These are phyloP conservation scores for Lycopodina hypogea DNA, from an alignment of 37 sponge, comb jelly and placozoan genomes.

Conservation along the genomic window DNA sequence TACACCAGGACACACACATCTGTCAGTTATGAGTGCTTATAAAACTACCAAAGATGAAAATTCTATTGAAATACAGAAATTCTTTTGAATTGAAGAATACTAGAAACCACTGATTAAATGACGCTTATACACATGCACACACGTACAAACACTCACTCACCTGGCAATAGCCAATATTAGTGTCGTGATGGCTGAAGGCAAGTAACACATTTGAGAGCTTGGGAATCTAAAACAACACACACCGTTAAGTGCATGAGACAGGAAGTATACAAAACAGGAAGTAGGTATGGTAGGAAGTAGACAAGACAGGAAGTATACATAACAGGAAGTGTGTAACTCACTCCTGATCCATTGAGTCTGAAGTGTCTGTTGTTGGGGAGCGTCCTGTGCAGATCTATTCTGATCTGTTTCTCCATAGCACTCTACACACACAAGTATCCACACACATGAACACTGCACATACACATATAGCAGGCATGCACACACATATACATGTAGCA, in stretches of 20 bases:
- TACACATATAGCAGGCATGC: too few relatives aligned
- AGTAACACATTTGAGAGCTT: constrained; percentile 49
- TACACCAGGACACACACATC: too few relatives aligned
- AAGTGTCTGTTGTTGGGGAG: constrained; percentile 62
- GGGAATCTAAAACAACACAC: constrained; percentile 11
- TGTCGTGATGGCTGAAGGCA: constrained; percentile 50
- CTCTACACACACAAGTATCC: constrained; percentile 1
- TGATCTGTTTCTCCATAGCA: constrained; percentile 41
- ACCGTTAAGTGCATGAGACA: neutral
- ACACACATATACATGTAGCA: too few relatives aligned
- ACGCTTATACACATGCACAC: too few relatives aligned
- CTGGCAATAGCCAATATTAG: constrained; percentile 67
- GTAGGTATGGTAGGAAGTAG: constrained; percentile 1
- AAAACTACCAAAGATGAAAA: too few relatives aligned
- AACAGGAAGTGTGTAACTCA: constrained; percentile 7
- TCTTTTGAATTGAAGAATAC: too few relatives aligned
- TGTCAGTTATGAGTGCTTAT: too few relatives aligned
- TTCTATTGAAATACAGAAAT: too few relatives aligned
- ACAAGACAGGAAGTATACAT: neutral
- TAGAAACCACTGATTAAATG: too few relatives aligned
- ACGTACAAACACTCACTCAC: too few relatives aligned
- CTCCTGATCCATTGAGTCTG: constrained; percentile 43
- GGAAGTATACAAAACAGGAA: neutral
- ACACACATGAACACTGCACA: constrained; percentile 10
- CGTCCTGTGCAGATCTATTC: constrained; percentile 55